Evolutionary conservation across 2,888 invertebrate species (phyloP), one percentile per base, ranked within the genome.

Genomic region (Boloria euphrosyne): DNA sequence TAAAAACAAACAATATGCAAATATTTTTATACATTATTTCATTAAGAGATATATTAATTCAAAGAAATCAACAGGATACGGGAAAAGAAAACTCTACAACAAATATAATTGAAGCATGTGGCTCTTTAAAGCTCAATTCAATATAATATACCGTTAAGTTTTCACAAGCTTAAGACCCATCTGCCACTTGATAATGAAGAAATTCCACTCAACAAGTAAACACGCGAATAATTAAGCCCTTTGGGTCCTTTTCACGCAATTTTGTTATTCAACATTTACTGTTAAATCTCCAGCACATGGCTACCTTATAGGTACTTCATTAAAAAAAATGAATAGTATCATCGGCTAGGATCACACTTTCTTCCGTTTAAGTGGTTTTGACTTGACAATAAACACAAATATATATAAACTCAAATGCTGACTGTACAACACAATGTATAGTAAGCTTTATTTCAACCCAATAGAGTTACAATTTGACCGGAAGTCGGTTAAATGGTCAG

Each of bases 361-460:
- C 76, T 80, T 80, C 76, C 80, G 77, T 78, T 77, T 73, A 80
- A 79, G 77, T 76, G 77, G 78, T 75, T 80, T 81, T 79, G 73
- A 76, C 77, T 77, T 74, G 71, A 81, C 80, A 81, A 78, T 80
- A 78, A 80, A 78, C 79, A 80, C 80, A 57, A 57, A 57, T 83
- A 78, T 81, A 76, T 75, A 72, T 76, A 78, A 74, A 78, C 78
- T 75, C 75, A 72, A 75, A 74, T 75, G 67, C 68, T 54, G 43
- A 44, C 18, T 58, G 64, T 66, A 27, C 50, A 66, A 38, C 51
- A 10, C 54, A 59, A 17, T 46, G 18, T 50, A 77, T 74, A 71
- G 68, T 60, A 49, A 53, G 62, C 70, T 38, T 31, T 73, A 72
- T 62, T 10, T 0, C 52, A 0, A 47, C 4, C 13, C 0, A 0